These are phyloP conservation scores for Spinus olivaceus DNA, from an alignment of 2,797 vertebrate genomes.

Conservation along the genomic window DNA sequence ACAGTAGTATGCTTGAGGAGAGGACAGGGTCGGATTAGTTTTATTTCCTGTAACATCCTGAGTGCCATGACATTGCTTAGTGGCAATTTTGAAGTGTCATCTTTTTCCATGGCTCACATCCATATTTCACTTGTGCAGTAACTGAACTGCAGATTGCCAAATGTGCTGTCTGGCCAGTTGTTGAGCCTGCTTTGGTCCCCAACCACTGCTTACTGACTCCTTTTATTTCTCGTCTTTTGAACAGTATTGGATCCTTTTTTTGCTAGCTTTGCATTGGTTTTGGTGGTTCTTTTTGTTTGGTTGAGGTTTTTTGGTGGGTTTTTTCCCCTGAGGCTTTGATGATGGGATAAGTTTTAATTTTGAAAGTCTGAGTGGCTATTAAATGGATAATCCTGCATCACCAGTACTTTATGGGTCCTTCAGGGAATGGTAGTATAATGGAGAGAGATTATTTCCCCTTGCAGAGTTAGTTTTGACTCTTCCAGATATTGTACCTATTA, in stretches of 20 bases:
- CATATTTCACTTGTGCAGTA: background rate
- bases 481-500: background rate
- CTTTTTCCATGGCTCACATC: background rate
- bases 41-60: background rate
- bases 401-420: background rate
- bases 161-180: background rate
- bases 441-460: background rate
- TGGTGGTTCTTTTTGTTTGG: background rate
- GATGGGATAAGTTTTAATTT: background rate
- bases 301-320: background rate
- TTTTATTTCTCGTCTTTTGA: background rate
- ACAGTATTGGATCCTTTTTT: background rate
- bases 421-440: background rate
- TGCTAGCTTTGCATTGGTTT: background rate
- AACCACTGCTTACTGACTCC: background rate
- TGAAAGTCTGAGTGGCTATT: background rate
- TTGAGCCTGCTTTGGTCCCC: background rate
- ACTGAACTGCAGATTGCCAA: accelerated
- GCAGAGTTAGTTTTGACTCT: background rate
- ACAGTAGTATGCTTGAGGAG: background rate
- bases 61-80: background rate
- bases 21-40: background rate
- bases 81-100: background rate
- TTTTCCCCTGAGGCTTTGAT: background rate
- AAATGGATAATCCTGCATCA: background rate